A percentile compares a stretch with the other conserved stretches of the same genome.
Evolutionary conservation across 2,113 vertebrate species (phyloP).

Genomic region (Sminthopsis crassicaudata): DNA sequence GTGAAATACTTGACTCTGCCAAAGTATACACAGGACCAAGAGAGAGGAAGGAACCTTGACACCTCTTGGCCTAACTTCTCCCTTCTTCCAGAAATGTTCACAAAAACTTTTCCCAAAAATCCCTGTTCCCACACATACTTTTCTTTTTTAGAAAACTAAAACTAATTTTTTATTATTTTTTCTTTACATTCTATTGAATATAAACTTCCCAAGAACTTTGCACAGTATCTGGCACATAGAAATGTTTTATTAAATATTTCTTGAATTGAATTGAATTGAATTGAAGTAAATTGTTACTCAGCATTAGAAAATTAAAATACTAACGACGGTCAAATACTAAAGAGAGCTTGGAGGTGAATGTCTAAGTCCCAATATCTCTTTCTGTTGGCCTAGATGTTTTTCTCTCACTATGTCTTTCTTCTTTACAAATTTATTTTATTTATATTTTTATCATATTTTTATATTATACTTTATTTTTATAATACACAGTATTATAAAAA

Average conservation of each 20-base stretch:
- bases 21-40: not conserved
- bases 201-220: not conserved
- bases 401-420: not conserved
- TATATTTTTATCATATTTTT: too few relatives aligned
- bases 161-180: too few relatives aligned
- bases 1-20: not conserved
- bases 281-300: slow-evolving; percentile 4
- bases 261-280: not conserved
- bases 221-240: not conserved
- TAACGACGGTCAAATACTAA: not conserved
- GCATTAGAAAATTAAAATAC: slow-evolving; percentile 39
- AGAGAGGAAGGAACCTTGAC: not conserved
- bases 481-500: too few relatives aligned
- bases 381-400: not conserved
- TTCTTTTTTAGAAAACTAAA: too few relatives aligned
- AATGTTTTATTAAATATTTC: not conserved
- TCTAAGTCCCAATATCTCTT: not conserved
- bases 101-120: not conserved
- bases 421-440: not conserved
- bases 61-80: not conserved
- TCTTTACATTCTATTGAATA: too few relatives aligned
- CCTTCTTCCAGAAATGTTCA: not conserved
- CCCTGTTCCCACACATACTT: not conserved
- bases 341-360: slow-evolving; percentile 16
- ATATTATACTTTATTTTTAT: too few relatives aligned